These are phyloP conservation scores for Papilio elwesi DNA, from an alignment of 2,888 invertebrate genomes.

Conservation along the genomic window DNA sequence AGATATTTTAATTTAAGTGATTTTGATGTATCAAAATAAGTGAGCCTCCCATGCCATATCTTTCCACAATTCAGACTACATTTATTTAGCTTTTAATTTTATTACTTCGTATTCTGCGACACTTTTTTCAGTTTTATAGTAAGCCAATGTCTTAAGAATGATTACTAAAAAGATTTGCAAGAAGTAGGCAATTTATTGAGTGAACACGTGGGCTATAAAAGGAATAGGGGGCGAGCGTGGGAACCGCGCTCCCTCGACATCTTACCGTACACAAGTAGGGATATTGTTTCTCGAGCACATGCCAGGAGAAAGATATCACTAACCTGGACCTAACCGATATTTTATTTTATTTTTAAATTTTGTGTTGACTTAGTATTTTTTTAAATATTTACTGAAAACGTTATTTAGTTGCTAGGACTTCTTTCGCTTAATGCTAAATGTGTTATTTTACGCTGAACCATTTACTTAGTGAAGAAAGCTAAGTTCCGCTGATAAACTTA, in stretches of 20 bases:
- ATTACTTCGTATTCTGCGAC: not conserved
- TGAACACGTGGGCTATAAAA: constrained; percentile 39
- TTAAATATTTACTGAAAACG: no score
- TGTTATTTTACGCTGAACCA: no score
- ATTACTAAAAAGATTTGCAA: constrained; percentile 37
- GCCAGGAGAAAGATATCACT: constrained; percentile 57
- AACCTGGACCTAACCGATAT: not conserved
- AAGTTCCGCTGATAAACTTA: no score
- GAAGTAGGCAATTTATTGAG: constrained; percentile 28
- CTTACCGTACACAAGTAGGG: constrained; percentile 61
- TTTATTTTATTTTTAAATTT: not conserved
- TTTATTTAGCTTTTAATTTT: not conserved
- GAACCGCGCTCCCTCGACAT: constrained; percentile 70
- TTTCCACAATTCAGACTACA: not conserved
- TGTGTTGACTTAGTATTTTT: not conserved
- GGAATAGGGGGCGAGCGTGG: constrained; percentile 69
- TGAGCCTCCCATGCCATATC: not conserved
- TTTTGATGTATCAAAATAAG: not conserved
- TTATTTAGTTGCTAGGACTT: no score
- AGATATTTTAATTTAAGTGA: constrained; percentile 5
- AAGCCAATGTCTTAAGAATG: constrained; percentile 6
- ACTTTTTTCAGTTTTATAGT: not conserved
- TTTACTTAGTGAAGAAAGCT: no score
- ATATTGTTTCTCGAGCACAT: constrained; percentile 83
- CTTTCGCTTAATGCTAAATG: no score